Evolutionary conservation across 2,113 vertebrate genomes (phyloP).

Genomic region (Anser cygnoides): DNA sequence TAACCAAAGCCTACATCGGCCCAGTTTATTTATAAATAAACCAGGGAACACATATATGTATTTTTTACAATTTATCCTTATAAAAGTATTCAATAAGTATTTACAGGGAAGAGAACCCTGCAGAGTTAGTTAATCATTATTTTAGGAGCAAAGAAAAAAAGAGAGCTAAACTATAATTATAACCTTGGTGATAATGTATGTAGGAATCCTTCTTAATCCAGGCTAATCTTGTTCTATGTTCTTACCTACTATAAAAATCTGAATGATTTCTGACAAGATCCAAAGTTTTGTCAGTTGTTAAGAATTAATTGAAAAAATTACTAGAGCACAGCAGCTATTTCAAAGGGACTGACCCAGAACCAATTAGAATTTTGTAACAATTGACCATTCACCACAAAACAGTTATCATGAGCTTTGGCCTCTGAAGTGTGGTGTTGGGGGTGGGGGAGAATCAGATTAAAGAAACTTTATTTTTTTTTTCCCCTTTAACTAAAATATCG

Average conservation of each 20-base stretch:
- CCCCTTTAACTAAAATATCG: conserved; percentile 48
- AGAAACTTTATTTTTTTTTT: conserved; percentile 66
- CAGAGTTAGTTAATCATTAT: conserved; percentile 58
- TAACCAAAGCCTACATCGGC: neutral
- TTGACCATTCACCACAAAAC: conserved; percentile 81
- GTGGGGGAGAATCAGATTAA: conserved; percentile 70
- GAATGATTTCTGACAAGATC: conserved; percentile 82
- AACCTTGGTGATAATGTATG: conserved; percentile 37
- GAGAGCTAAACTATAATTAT: conserved; percentile 48
- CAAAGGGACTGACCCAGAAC: conserved; percentile 86
- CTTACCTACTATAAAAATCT: conserved; percentile 72
- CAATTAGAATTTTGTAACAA: conserved; percentile 87
- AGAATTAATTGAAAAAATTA: conserved; percentile 89
- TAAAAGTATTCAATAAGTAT: neutral
- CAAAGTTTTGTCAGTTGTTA: conserved; percentile 85
- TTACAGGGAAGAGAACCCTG: conserved; percentile 16
- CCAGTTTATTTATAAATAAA: neutral
- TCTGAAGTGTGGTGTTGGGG: conserved; percentile 76
- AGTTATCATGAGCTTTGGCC: conserved; percentile 78
- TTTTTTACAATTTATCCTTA: neutral
- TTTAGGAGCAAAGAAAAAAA: conserved; percentile 34
- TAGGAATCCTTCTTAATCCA: conserved; percentile 32
- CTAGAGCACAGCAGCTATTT: conserved; percentile 77
- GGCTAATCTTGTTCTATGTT: conserved; percentile 44
- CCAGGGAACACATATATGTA: neutral